Percentiles rank a stretch among this genome's conserved stretches.
These are phyloP conservation scores for Pseudomugil gertrudae DNA, from an alignment of 2,797 vertebrate species.

Conservation along the genomic window DNA sequence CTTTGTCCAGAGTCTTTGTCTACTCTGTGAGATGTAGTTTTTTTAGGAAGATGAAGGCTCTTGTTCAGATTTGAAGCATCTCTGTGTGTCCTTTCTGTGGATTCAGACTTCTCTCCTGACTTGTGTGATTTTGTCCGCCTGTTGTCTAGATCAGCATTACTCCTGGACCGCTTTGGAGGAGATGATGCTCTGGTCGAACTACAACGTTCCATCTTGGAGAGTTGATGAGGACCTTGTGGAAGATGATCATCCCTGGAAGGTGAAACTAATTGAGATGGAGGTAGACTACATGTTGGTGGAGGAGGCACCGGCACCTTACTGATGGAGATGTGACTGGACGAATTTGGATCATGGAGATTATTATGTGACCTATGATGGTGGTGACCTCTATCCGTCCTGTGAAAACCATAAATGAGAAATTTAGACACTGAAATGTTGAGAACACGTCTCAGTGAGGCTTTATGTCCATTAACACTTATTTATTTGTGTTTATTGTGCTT, in stretches of 20 bases:
- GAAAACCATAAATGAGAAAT: conserved; percentile 13
- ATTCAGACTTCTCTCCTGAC: conserved; percentile 55
- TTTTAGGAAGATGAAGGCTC: conserved; percentile 58
- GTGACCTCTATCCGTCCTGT: conserved; percentile 51
- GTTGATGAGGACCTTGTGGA: conserved; percentile 13
- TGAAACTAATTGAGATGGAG: conserved; percentile 10
- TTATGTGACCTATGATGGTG: conserved; percentile 45
- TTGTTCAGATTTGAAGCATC: conserved; percentile 45
- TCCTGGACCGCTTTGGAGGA: conserved; percentile 35
- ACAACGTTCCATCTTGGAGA: conserved; percentile 38
- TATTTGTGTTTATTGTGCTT: too few species aligned
- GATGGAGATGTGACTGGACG: conserved; percentile 18
- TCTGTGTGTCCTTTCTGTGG: conserved; percentile 45
- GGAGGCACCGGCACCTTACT: background rate
- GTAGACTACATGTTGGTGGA: background rate
- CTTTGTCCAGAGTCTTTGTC: conserved; percentile 72
- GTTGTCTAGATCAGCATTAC: conserved; percentile 30
- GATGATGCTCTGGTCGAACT: conserved; percentile 7
- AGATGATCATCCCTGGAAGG: conserved; percentile 9
- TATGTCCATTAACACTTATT: too few species aligned
- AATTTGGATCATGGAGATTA: conserved; percentile 25
- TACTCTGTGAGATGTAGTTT: conserved; percentile 73
- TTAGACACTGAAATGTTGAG: background rate
- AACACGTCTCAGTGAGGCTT: too few species aligned
- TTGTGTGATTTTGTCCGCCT: conserved; percentile 40